Percentiles rank a stretch among this genome's conserved stretches.
Conservation (phyloP, 2,113 vertebrate species). For the Pluvialis apricaria region DNA sequence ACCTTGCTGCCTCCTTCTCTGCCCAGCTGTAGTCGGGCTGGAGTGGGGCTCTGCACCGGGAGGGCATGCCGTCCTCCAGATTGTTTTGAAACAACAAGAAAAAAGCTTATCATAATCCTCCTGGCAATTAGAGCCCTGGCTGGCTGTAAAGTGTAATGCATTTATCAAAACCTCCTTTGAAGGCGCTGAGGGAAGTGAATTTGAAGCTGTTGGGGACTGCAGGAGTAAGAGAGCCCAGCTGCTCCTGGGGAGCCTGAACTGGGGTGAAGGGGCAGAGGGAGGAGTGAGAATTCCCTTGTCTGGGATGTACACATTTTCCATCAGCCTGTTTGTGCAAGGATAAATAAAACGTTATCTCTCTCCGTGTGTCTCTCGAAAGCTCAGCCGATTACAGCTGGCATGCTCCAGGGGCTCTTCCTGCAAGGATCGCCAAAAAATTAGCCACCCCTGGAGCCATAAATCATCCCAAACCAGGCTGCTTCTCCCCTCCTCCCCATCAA, state of each 20-base stretch:
- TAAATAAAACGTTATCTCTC: constrained; percentile 28
- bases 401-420: not conserved
- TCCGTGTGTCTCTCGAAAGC: not conserved
- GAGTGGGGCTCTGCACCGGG: not conserved
- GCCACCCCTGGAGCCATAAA: not conserved
- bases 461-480: not conserved
- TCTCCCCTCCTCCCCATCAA: not conserved
- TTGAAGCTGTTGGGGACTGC: constrained; percentile 38
- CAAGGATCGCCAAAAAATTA: not conserved
- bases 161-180: constrained; percentile 65
- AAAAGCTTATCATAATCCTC: constrained; percentile 60
- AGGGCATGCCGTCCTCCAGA: constrained; percentile 13
- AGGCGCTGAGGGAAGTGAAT: constrained; percentile 53
- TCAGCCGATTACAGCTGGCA: not conserved
- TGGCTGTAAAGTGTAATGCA: constrained; percentile 46
- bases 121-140: constrained; percentile 59
- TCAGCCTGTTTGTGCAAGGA: constrained; percentile 11
- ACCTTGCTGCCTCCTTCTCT: not conserved
- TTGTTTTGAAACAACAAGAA: constrained; percentile 58
- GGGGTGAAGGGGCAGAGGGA: not conserved
- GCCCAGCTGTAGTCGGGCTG: not conserved
- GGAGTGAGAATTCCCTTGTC: constrained; percentile 27
- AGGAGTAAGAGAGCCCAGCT: constrained; percentile 42
- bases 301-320: constrained; percentile 10
- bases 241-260: not conserved